Percentiles rank a stretch among this genome's conserved stretches.
Evolutionary conservation across 2,888 invertebrate species (phyloP).

Genomic region (Drosophila acutilabella): DNA sequence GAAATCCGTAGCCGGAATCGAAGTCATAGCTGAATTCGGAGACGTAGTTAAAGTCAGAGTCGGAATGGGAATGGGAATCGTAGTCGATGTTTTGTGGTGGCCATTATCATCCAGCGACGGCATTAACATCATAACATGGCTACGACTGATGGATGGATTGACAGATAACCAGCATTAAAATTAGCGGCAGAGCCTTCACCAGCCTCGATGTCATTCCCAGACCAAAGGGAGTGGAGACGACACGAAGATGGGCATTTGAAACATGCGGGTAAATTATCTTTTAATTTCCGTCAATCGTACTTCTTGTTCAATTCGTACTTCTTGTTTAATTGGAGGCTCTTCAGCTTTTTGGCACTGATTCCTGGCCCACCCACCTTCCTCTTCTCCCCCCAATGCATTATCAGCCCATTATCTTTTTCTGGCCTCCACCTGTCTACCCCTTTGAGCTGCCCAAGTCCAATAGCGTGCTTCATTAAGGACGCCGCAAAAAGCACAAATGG

Average conservation of each 20-base stretch:
- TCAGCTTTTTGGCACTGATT: constrained; percentile 49
- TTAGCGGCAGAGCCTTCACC: constrained; percentile 51
- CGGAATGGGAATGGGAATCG: constrained; percentile 1
- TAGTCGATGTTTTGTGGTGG: constrained; percentile 21
- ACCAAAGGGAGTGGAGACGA: constrained; percentile 34
- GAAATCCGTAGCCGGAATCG: neutral
- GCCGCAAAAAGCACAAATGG: constrained; percentile 31
- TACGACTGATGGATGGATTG: constrained; percentile 69
- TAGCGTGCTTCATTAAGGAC: constrained; percentile 49
- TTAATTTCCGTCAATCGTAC: constrained; percentile 66
- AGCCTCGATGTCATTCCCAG: constrained; percentile 2
- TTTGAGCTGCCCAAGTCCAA: constrained; percentile 40
- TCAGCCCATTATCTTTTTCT: too few relatives aligned
- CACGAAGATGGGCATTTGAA: constrained; percentile 50
- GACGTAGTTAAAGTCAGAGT: constrained; percentile 7
- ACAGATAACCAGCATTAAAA: constrained; percentile 77
- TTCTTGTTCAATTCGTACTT: constrained; percentile 43
- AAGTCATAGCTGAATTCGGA: neutral
- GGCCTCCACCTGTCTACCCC: neutral
- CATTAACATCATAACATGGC: constrained; percentile 76
- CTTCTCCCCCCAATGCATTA: too few relatives aligned
- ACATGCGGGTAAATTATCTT: constrained; percentile 80
- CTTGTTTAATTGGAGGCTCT: constrained; percentile 51
- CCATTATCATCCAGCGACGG: constrained; percentile 64
- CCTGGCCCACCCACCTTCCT: neutral